Evolutionary conservation across 2,113 vertebrate genomes (phyloP).

Genomic region (Gasterosteus aculeatus): DNA sequence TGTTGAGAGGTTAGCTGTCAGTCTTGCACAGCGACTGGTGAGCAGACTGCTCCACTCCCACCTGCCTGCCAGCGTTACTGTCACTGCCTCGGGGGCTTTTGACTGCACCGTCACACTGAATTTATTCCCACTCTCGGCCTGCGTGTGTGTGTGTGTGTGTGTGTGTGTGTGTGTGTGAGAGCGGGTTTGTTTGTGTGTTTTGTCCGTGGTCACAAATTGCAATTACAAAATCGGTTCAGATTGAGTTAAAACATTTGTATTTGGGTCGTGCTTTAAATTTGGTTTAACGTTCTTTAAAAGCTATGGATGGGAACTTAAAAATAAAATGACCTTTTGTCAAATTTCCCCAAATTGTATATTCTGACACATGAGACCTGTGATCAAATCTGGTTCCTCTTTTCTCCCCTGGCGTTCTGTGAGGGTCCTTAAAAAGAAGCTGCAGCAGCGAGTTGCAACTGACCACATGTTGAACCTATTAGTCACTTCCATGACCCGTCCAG

Average conservation of each 20-base stretch:
- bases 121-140: slow-evolving; percentile 55
- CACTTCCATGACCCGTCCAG: neutral
- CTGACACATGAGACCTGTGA: neutral
- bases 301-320: neutral
- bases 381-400: neutral
- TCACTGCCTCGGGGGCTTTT: slow-evolving; percentile 69
- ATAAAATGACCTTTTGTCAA: neutral
- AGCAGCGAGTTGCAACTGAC: neutral
- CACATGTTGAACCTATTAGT: neutral
- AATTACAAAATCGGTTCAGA: neutral
- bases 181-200: neutral
- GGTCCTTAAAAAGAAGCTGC: slow-evolving; percentile 2
- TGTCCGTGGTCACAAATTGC: neutral
- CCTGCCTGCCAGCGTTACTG: slow-evolving; percentile 64
- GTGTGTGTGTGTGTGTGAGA: slow-evolving; percentile 1
- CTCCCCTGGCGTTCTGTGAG: neutral
- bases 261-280: neutral
- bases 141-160: slow-evolving; percentile 18
- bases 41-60: slow-evolving; percentile 67
- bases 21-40: slow-evolving; percentile 43
- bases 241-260: neutral
- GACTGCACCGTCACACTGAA: slow-evolving; percentile 56
- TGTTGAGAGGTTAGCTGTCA: slow-evolving; percentile 49
- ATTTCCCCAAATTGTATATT: neutral
- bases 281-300: neutral